Conservation (phyloP, 2,113 vertebrate genomes). For the Colinus virginianus region DNA sequence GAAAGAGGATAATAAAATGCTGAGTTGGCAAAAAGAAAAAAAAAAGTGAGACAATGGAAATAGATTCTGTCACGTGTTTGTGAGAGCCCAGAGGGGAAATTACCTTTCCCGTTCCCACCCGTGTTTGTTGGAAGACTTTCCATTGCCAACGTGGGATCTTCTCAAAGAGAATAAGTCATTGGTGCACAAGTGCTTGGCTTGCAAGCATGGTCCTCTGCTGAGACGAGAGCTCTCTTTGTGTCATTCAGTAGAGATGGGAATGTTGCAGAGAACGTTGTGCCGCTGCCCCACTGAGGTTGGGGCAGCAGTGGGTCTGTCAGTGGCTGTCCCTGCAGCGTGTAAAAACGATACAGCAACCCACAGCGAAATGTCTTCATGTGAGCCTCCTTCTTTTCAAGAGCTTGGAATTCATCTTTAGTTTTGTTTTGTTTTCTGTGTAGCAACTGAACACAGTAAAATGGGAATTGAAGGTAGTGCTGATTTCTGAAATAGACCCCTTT, state of each 20-base stretch:
- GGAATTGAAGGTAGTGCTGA: background rate
- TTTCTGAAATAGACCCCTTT: background rate
- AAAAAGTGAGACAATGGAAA: background rate
- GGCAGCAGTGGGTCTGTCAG: background rate
- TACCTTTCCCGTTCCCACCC: slow-evolving; percentile 42
- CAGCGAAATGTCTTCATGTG: background rate
- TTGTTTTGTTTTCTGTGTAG: background rate
- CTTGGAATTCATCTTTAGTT: background rate
- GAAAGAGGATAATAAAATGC: background rate
- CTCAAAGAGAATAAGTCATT: slow-evolving; percentile 26
- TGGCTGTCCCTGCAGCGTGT: background rate
- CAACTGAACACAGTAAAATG: background rate
- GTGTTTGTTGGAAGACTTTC: background rate
- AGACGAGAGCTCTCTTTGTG: background rate
- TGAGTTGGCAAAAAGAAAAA: background rate
- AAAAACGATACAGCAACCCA: background rate
- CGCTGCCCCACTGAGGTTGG: background rate
- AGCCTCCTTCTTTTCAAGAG: background rate
- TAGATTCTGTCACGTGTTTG: background rate
- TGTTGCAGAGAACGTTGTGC: background rate
- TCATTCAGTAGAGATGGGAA: background rate
- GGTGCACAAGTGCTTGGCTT: background rate
- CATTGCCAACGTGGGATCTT: background rate
- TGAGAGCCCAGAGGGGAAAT: slow-evolving; percentile 55
- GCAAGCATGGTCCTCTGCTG: slow-evolving; percentile 30